These are phyloP conservation scores for Crocuta crocuta DNA, from an alignment of 2,113 vertebrate species.

Conservation along the genomic window DNA sequence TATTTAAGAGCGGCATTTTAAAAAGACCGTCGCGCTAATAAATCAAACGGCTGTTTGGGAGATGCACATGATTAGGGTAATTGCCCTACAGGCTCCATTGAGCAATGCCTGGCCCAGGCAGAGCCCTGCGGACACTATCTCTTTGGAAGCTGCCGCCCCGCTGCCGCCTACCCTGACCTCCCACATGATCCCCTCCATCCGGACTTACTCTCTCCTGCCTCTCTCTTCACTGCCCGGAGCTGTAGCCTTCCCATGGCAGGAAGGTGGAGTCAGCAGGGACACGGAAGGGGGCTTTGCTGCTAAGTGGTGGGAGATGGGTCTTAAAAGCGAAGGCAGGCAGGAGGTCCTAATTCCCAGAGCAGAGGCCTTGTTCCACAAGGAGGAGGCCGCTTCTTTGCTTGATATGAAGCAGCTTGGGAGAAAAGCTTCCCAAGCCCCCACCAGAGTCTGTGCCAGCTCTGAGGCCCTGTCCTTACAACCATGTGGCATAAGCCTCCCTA, in stretches of 20 bases:
- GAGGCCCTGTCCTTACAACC: neutral
- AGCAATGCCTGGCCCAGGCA: neutral
- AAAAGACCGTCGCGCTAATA: conserved; percentile 74
- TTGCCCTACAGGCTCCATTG: conserved; percentile 56
- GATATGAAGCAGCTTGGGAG: neutral
- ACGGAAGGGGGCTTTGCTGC: neutral
- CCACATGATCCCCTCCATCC: neutral
- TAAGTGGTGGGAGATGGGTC: conserved; percentile 27
- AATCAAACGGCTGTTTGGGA: conserved; percentile 79
- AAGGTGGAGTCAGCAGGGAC: conserved; percentile 55
- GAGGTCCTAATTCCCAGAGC: neutral
- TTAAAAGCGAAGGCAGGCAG: conserved; percentile 31
- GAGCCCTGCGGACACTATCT: neutral
- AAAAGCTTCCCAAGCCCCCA: neutral
- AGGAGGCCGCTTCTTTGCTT: neutral
- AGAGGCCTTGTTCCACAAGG: neutral
- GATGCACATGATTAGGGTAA: conserved; percentile 76
- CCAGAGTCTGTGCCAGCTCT: too few species aligned
- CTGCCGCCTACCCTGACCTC: neutral
- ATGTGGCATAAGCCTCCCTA: neutral
- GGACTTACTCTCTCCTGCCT: neutral
- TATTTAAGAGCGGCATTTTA: conserved; percentile 80
- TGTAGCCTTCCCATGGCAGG: neutral
- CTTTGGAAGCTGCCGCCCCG: neutral
- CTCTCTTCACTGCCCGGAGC: neutral